Conservation (phyloP, 2,888 invertebrate genomes). For the Polyommatus iphigenia region DNA sequence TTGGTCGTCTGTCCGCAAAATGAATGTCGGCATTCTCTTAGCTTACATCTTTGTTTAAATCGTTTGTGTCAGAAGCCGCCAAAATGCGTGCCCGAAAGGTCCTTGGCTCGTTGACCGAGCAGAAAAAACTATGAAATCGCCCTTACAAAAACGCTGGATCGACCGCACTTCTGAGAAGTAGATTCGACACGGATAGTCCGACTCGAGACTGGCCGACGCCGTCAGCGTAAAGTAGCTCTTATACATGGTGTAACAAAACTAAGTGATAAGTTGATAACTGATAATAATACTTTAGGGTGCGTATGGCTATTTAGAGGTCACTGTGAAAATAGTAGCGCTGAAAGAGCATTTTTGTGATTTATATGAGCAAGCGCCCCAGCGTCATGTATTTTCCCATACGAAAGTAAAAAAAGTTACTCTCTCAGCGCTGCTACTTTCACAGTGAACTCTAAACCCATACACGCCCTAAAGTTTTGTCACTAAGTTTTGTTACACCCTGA, state of each 20-base stretch:
- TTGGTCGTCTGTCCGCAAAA: neutral
- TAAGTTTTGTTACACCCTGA: too few relatives aligned
- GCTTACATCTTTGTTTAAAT: neutral
- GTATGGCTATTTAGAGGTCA: too few relatives aligned
- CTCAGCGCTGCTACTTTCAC: too few relatives aligned
- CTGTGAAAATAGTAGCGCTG: too few relatives aligned
- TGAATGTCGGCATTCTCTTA: neutral
- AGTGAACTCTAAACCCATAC: too few relatives aligned
- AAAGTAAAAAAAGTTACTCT: too few relatives aligned
- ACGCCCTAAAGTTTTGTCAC: too few relatives aligned
- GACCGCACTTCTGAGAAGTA: conserved; percentile 8
- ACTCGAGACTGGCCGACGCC: conserved; percentile 1
- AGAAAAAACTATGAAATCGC: conserved; percentile 1
- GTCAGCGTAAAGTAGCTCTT: neutral
- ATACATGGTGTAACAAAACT: neutral
- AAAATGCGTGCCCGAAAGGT: neutral
- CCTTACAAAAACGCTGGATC: conserved; percentile 1
- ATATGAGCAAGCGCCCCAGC: too few relatives aligned
- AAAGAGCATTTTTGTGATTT: too few relatives aligned
- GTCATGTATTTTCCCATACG: too few relatives aligned
- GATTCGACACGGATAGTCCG: conserved; percentile 4
- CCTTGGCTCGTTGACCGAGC: neutral
- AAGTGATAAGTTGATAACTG: too few relatives aligned
- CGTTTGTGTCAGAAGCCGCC: neutral
- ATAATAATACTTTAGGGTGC: too few relatives aligned